These are phyloP conservation scores for Lagorchestes hirsutus DNA, from an alignment of 2,797 vertebrate genomes.

Conservation along the genomic window DNA sequence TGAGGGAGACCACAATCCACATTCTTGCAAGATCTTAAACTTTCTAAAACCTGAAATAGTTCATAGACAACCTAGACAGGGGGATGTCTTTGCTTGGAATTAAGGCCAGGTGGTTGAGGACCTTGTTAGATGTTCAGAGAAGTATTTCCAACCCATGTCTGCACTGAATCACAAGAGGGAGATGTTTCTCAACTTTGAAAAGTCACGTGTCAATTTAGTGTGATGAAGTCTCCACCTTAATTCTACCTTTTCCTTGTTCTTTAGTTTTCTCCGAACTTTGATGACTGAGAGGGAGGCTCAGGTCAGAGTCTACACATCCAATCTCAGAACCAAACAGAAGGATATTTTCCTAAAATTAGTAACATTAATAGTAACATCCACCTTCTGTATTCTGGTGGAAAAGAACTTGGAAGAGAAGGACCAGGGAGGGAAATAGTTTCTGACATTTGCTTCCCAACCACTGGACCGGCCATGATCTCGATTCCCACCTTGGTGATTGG, in stretches of 20 bases:
- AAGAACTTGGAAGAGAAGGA: background rate
- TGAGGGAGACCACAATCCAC: background rate
- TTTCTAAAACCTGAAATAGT: background rate
- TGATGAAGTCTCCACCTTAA: background rate
- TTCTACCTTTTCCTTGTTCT: background rate
- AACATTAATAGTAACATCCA: background rate
- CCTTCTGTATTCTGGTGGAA: background rate
- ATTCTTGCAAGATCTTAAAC: background rate
- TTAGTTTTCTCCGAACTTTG: background rate
- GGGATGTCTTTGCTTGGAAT: background rate
- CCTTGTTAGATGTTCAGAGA: background rate
- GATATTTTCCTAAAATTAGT: background rate
- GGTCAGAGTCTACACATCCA: background rate
- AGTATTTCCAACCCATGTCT: background rate
- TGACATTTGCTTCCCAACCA: background rate
- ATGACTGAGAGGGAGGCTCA: background rate
- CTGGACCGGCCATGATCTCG: background rate
- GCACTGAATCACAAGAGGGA: background rate
- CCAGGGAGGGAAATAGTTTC: background rate
- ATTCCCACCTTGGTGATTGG: slow-evolving; percentile 25
- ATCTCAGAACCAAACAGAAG: background rate
- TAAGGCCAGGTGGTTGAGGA: background rate
- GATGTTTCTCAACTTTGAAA: background rate
- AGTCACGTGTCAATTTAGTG: background rate
- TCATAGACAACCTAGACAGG: background rate